Conservation (phyloP, 2,113 vertebrate species). For the Paedocypris sp. region DNA sequence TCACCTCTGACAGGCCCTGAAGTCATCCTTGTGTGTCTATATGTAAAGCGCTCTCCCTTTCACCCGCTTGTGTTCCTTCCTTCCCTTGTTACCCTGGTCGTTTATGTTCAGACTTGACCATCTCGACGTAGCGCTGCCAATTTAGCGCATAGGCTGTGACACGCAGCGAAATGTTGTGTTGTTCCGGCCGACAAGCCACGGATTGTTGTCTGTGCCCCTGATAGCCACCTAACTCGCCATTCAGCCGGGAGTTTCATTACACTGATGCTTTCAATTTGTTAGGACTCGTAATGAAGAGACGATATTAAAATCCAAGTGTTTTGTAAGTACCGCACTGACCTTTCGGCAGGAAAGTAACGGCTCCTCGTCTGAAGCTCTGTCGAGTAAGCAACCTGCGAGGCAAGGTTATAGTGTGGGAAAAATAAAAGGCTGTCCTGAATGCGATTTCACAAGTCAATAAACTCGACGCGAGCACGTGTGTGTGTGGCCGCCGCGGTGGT, state of each 20-base stretch:
- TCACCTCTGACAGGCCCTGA: constrained; percentile 59
- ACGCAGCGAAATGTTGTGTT: constrained; percentile 16
- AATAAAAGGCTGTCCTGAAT: constrained; percentile 44
- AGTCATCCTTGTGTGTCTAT: constrained; percentile 60
- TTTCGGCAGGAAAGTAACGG: constrained; percentile 51
- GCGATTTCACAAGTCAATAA: constrained; percentile 60
- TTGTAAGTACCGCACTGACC: constrained; percentile 56
- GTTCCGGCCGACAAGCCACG: constrained; percentile 26
- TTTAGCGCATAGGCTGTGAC: constrained; percentile 45
- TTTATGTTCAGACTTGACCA: constrained; percentile 15
- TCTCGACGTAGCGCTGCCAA: constrained; percentile 49
- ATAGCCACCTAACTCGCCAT: too few species aligned
- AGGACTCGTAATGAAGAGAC: constrained; percentile 53
- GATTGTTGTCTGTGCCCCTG: constrained; percentile 34
- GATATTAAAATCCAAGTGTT: constrained; percentile 47
- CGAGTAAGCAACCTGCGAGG: constrained; percentile 66
- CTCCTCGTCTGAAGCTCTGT: constrained; percentile 59
- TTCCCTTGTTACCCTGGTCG: not conserved
- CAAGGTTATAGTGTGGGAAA: constrained; percentile 48
- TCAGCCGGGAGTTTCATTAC: too few species aligned
- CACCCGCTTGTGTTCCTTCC: not conserved
- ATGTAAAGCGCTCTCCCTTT: constrained; percentile 39
- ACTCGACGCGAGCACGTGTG: constrained; percentile 28
- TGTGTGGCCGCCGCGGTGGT: constrained; percentile 31
- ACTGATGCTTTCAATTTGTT: constrained; percentile 54